Evolutionary conservation across 2,797 vertebrate genomes (phyloP), one percentile per base, ranked within the genome.

Genomic region (Poeciliopsis paucimaculata): DNA sequence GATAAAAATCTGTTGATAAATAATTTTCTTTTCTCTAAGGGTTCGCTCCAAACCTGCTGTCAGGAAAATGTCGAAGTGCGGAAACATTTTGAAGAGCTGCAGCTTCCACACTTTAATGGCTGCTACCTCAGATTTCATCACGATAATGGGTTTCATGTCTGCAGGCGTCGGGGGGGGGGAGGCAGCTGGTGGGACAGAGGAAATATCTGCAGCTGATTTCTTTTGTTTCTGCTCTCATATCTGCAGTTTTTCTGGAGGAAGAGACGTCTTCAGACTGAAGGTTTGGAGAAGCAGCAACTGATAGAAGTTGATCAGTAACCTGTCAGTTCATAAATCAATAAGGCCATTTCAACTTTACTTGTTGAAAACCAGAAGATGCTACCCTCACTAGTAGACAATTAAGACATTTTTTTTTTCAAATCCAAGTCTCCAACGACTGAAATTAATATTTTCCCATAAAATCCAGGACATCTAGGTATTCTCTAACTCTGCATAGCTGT

Each of bases 111-210:
- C 71, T 75, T 85, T 86, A 89, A 91, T 81, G 83, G 87, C 87
- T 85, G 85, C 90, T 90, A 90, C 89, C 90, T 76, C 41, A 45
- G 85, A 87, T 92, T 84, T 86, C 83, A 91, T 93, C 91, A 91
- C 72, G 82, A 85, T 91, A 91, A 92, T 89, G 83, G 90, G 79
- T 90, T 90, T 92, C 83, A 89, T 88, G 84, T 90, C 85, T 92
- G n/a, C 86, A 92, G 80, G 79, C 84, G 23, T 78, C 80, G 1
- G 8, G 1, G n/a, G 1, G n/a, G 31, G 73, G 12, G 47, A 49
- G 74, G 80, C 31, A 53, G 66, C 46, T 31, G 71, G 39, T 70
- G 71, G 84, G 76, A 45, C 75, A 8, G 83, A 3, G 76, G 36
- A 75, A 77, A 84, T 80, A 81, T 85, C 75, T 77, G 82, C 82